Percentiles rank a stretch among this genome's conserved stretches.
Conservation (phyloP, 2,797 vertebrate species). For the Coregonus sp. region DNA sequence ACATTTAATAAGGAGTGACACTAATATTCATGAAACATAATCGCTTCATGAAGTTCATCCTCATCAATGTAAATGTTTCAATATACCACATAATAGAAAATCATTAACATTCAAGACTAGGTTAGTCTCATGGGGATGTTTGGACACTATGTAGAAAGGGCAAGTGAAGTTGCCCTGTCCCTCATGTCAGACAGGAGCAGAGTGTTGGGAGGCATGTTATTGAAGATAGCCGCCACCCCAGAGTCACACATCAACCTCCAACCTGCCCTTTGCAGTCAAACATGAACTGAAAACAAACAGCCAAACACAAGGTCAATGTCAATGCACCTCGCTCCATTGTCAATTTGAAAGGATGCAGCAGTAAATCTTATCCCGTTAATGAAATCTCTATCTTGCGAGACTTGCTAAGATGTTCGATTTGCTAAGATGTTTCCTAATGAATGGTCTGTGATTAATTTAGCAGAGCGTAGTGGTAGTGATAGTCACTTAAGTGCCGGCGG, state of each 20-base stretch:
- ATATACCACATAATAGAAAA: neutral
- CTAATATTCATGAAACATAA: neutral
- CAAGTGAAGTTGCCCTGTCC: neutral
- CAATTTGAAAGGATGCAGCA: conserved; percentile 15
- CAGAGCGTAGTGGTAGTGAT: neutral
- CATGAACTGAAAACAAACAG: neutral
- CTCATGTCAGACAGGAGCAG: neutral
- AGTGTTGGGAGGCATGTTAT: neutral
- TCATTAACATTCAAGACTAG: neutral
- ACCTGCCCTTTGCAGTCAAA: neutral
- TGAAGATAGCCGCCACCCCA: neutral
- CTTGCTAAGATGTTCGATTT: conserved; percentile 13
- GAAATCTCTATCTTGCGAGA: conserved; percentile 9
- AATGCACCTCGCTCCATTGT: neutral
- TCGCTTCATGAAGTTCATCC: neutral
- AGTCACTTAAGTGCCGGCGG: conserved; percentile 26
- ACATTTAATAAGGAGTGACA: neutral
- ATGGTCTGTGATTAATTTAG: conserved; percentile 25
- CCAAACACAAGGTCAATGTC: conserved; percentile 24
- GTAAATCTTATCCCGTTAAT: conserved; percentile 5
- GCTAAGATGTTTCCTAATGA: conserved; percentile 22
- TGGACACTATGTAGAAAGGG: neutral
- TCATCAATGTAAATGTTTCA: neutral
- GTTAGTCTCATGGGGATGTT: neutral
- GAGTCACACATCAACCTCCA: neutral